A percentile compares a stretch with the other conserved stretches of the same genome.
Evolutionary conservation across 2,113 vertebrate species (phyloP).

Genomic region (Arothron firmamentum): DNA sequence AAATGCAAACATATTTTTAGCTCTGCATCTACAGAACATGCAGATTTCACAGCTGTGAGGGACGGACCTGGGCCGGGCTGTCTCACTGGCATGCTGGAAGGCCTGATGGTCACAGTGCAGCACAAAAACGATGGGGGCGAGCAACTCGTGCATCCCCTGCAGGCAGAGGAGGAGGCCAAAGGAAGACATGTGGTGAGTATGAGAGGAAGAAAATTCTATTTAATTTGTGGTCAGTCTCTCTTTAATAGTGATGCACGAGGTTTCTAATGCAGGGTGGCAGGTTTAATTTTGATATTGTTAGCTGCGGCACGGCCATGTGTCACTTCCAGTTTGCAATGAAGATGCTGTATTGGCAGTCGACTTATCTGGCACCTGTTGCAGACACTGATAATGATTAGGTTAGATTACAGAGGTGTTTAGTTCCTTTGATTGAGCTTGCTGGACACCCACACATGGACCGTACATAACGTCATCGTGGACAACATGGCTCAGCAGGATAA

Average conservation of each 20-base stretch:
- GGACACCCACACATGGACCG: neutral
- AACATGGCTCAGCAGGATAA: neutral
- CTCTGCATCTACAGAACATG: neutral
- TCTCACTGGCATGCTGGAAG: constrained; percentile 94
- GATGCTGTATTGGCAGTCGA: constrained; percentile 34
- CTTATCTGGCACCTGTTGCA: constrained; percentile 51
- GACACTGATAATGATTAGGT: constrained; percentile 43
- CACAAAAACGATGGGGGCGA: constrained; percentile 94
- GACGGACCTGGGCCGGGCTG: constrained; percentile 85
- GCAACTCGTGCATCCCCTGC: constrained; percentile 97
- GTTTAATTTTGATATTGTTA: constrained; percentile 64
- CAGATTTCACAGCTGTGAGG: neutral
- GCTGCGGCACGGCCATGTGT: constrained; percentile 46
- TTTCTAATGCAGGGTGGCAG: constrained; percentile 56
- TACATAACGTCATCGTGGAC: neutral
- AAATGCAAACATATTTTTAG: neutral
- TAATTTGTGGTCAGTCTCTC: constrained; percentile 51
- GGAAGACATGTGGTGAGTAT: neutral
- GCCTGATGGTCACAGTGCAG: constrained; percentile 98
- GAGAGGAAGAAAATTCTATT: constrained; percentile 14
- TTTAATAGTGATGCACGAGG: constrained; percentile 65
- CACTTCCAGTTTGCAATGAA: constrained; percentile 65
- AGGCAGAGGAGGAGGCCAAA: constrained; percentile 1
- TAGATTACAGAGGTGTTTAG: constrained; percentile 28
- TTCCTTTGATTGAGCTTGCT: constrained; percentile 14